phyloP scores from a whole-genome alignment of 1,140 invertebrate genomes.

The Habropoda laboriosa region DNA sequence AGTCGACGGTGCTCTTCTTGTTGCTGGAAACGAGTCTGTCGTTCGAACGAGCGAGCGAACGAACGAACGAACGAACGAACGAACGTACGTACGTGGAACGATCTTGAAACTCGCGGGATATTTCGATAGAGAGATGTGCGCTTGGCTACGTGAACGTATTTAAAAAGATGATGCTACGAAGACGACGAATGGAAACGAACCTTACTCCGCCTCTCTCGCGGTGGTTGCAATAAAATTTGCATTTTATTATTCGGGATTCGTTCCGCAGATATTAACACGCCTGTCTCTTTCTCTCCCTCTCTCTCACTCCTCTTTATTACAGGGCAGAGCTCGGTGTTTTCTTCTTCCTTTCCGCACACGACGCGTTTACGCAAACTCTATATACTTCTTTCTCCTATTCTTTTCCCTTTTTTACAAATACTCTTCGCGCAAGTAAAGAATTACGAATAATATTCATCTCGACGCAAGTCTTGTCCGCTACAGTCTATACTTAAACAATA shows the following conservation, averaged over 20 bases:
- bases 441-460: slow-evolving; percentile 64
- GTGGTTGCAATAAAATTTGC: slow-evolving; percentile 30
- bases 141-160: slow-evolving; percentile 17
- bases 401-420: slow-evolving; percentile 32
- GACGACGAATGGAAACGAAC: slow-evolving; percentile 18
- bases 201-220: not conserved
- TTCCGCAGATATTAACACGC: slow-evolving; percentile 23
- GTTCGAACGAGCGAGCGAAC: too few relatives aligned
- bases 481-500: slow-evolving; percentile 53
- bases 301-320: too few relatives aligned
- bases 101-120: slow-evolving; percentile 12
- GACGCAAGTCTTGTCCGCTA: slow-evolving; percentile 69
- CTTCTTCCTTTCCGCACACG: not conserved
- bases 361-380: slow-evolving; percentile 8
- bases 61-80: too few relatives aligned
- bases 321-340: slow-evolving; percentile 13
- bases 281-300: not conserved
- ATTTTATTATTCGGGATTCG: slow-evolving; percentile 37
- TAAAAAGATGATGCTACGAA: slow-evolving; percentile 24
- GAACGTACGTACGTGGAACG: not conserved
- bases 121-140: slow-evolving; percentile 24
- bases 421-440: slow-evolving; percentile 45
- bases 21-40: not conserved
- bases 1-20: not conserved
- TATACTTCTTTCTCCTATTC: not conserved